A percentile compares a stretch with the other conserved stretches of the same genome.
Evolutionary conservation across 2,113 vertebrate genomes (phyloP).

Genomic region (Micronycteris hirsuta): DNA sequence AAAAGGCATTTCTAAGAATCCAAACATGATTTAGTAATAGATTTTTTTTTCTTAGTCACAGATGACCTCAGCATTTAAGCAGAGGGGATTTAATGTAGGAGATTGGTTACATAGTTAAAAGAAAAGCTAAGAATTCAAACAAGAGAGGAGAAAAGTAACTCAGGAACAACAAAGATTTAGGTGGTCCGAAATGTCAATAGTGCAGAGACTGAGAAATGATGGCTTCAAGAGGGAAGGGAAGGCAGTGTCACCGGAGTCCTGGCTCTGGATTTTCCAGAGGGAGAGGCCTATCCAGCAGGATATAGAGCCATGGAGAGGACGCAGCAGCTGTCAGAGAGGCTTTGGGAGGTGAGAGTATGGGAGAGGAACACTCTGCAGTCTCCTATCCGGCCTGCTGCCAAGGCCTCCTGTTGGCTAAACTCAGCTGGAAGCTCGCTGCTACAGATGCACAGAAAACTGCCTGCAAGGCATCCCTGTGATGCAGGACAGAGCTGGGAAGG

Average conservation of each 20-base stretch:
- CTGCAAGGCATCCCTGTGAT: no score
- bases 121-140: not conserved
- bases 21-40: not conserved
- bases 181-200: not conserved
- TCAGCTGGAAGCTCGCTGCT: not conserved
- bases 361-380: no score
- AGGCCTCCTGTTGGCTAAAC: not conserved
- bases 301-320: rapidly evolving
- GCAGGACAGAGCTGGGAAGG: not conserved
- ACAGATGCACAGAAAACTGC: not conserved
- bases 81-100: not conserved
- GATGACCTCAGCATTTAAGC: not conserved
- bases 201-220: not conserved
- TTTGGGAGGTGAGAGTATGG: not conserved
- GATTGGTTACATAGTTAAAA: not conserved
- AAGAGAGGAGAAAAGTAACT: not conserved
- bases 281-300: not conserved
- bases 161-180: not conserved
- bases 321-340: not conserved
- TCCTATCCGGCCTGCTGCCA: not conserved
- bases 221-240: not conserved
- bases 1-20: not conserved
- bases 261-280: not conserved
- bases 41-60: not conserved
- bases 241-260: no score